Evolutionary conservation across 2,113 vertebrate genomes (phyloP), one percentile per base, ranked within the genome.

Genomic region (Chloebia gouldiae): DNA sequence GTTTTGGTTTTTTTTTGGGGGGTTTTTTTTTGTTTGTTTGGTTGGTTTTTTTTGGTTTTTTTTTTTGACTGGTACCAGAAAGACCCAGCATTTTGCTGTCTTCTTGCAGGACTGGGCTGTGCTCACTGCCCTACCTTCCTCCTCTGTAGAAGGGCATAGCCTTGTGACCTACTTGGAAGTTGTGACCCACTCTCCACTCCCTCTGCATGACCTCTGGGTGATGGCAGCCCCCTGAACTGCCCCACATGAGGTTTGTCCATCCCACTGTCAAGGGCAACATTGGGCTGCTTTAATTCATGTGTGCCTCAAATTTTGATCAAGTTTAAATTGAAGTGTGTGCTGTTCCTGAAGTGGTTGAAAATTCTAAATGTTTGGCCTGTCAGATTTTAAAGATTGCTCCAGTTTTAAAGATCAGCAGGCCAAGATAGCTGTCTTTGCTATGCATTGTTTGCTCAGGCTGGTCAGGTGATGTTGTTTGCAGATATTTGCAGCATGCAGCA

Each of bases 201-300:
- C 28, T 70, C 25, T 24, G 12, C 13, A 5, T 33, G 21, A 16
- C 21, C 5, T 59, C 13, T 39, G 4, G 24, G 30, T 66, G 44
- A 42, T 21, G 37, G 44, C 51, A 50, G 25, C 37, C 35, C 20
- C 7, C 37, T 18, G 51, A 70, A 73, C 27, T 40, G 54, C 65
- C 50, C 23, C 25, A 23, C 7, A 0, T 25, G 17, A 65, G n/a
- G 12, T 47, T 79, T 63, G 37, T 24, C 35, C 42, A 17, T 53
- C 25, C 19, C 3, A 5, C 44, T 60, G 0, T 25, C 12, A 30
- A 56, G 44, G 0, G 0, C 66, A 72, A 24, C 65, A 21, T 70
- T 35, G 22, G 54, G 16, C 61, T 87, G 28, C 70, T 81, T 78
- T 79, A 15, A 35, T 82, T 81, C 56, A 19, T 39, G 65, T 6